These are phyloP conservation scores for Agapostemon virescens DNA, from an alignment of 2,888 invertebrate genomes.

Conservation along the genomic window DNA sequence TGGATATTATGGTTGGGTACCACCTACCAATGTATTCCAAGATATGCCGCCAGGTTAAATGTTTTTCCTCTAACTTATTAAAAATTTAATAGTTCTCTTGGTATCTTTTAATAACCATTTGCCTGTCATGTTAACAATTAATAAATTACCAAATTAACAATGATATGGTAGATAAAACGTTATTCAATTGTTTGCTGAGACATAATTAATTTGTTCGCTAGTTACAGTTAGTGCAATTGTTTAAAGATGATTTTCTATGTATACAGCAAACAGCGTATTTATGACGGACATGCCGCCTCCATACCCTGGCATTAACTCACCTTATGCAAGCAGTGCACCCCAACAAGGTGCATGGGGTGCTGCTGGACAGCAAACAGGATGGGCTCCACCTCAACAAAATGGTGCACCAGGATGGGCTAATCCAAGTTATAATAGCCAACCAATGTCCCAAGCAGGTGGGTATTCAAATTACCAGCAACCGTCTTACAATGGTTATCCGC, in stretches of 20 bases:
- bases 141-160: background rate
- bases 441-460: conserved; percentile 79
- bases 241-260: conserved; percentile 12
- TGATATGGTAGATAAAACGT: background rate
- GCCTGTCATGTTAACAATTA: background rate
- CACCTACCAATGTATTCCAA: conserved; percentile 88
- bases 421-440: conserved; percentile 77
- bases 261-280: conserved; percentile 89
- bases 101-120: background rate
- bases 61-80: background rate
- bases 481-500: conserved; percentile 71
- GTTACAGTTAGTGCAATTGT: background rate
- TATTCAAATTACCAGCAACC: conserved; percentile 76
- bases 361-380: conserved; percentile 67
- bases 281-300: conserved; percentile 96
- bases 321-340: conserved; percentile 74
- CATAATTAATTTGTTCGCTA: background rate
- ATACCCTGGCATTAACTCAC: conserved; percentile 91
- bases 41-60: conserved; percentile 80
- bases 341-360: conserved; percentile 74
- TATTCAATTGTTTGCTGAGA: background rate
- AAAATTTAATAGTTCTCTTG: background rate
- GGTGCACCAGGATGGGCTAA: conserved; percentile 78
- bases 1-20: conserved; percentile 96
- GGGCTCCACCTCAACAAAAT: conserved; percentile 75